Percentiles rank a stretch among this genome's conserved stretches.
These are phyloP conservation scores for Gasterosteus aculeatus DNA, from an alignment of 2,113 vertebrate species.

Conservation along the genomic window DNA sequence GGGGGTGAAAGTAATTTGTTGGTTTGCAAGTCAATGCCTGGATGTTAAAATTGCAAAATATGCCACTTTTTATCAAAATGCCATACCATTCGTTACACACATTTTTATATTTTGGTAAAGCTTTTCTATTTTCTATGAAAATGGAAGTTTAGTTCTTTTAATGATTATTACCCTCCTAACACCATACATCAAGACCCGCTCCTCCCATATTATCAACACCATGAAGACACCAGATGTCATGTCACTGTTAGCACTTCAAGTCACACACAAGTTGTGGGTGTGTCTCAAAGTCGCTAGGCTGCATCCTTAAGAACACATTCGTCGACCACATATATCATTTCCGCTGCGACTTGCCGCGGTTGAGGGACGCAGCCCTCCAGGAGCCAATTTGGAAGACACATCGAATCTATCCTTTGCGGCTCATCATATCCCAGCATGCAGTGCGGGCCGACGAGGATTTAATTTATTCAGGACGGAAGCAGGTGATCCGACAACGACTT, in stretches of 20 bases:
- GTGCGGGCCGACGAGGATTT: too few relatives aligned
- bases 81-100: background rate
- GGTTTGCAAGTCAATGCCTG: background rate
- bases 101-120: background rate
- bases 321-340: too few relatives aligned
- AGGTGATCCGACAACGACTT: too few relatives aligned
- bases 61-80: background rate
- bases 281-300: too few relatives aligned
- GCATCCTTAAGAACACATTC: too few relatives aligned
- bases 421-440: too few relatives aligned
- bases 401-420: too few relatives aligned
- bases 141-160: slow-evolving; percentile 7
- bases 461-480: too few relatives aligned
- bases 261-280: background rate
- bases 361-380: too few relatives aligned
- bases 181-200: background rate
- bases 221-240: slow-evolving; percentile 18
- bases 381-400: too few relatives aligned
- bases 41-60: background rate
- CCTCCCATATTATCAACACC: slow-evolving; percentile 1
- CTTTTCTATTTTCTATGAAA: background rate
- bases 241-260: slow-evolving; percentile 6
- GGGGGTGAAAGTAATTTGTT: background rate
- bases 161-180: background rate
- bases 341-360: too few relatives aligned